These are phyloP conservation scores for Odontesthes bonariensis DNA, from an alignment of 2,113 vertebrate species.

Conservation along the genomic window DNA sequence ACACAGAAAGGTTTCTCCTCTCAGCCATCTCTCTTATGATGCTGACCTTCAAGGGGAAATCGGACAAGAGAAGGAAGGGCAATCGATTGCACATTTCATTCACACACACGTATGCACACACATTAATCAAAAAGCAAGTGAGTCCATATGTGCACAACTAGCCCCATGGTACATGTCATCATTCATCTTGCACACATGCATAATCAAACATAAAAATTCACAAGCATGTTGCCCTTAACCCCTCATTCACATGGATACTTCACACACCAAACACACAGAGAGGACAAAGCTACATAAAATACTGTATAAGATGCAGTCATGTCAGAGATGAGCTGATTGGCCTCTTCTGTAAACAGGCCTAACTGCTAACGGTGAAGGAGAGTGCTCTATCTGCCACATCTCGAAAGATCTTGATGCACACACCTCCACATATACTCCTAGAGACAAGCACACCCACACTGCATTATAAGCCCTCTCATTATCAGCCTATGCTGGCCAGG, in stretches of 20 bases:
- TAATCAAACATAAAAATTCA: slow-evolving; percentile 63
- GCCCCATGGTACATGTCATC: slow-evolving; percentile 37
- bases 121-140: slow-evolving; percentile 73
- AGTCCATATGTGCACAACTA: slow-evolving; percentile 56
- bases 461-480: slow-evolving; percentile 30
- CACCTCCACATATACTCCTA: neutral
- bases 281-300: neutral
- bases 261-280: slow-evolving; percentile 13
- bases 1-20: slow-evolving; percentile 17
- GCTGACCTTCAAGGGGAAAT: slow-evolving; percentile 77
- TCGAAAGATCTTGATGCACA: slow-evolving; percentile 16
- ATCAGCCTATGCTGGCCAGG: slow-evolving; percentile 43
- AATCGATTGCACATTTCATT: slow-evolving; percentile 77
- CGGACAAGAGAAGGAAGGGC: slow-evolving; percentile 55
- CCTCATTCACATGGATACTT: neutral
- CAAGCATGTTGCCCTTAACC: slow-evolving; percentile 31
- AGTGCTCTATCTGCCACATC: slow-evolving; percentile 23
- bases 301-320: slow-evolving; percentile 4
- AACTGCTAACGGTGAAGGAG: slow-evolving; percentile 24
- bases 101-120: slow-evolving; percentile 66
- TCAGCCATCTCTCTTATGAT: slow-evolving; percentile 43
- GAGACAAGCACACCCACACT: slow-evolving; percentile 7
- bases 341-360: slow-evolving; percentile 41
- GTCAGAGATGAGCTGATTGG: slow-evolving; percentile 46
- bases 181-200: slow-evolving; percentile 59